These are phyloP conservation scores for Cercocebus atys DNA, from an alignment of 2,113 vertebrate species.

Conservation along the genomic window DNA sequence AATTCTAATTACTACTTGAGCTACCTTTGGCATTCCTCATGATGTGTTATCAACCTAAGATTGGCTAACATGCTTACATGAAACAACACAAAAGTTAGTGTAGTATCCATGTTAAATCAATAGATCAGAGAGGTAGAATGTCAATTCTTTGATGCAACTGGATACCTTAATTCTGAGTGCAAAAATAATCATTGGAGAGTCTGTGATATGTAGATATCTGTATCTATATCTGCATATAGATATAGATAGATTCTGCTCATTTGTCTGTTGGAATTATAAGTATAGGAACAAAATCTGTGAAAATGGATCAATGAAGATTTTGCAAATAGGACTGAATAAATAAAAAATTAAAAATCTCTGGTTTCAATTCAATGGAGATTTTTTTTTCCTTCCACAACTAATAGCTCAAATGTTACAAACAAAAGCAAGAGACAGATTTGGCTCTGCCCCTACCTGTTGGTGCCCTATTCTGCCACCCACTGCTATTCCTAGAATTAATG, in stretches of 20 bases:
- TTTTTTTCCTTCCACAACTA: background rate
- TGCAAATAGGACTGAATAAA: background rate
- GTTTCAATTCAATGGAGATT: background rate
- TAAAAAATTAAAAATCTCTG: background rate
- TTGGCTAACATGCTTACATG: background rate
- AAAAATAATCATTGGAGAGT: conserved; percentile 23
- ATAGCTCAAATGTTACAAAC: conserved; percentile 10
- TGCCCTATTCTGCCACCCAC: background rate
- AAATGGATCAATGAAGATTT: conserved; percentile 26
- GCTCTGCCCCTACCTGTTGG: background rate
- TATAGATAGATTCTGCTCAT: background rate
- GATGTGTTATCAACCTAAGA: background rate
- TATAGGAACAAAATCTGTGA: background rate
- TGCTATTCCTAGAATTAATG: conserved; percentile 45
- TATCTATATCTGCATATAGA: background rate
- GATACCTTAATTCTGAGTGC: conserved; percentile 9
- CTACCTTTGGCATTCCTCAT: background rate
- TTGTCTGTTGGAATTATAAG: conserved; percentile 18
- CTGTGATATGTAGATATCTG: background rate
- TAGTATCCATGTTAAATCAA: background rate
- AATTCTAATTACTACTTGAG: background rate
- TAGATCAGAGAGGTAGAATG: background rate
- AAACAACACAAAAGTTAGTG: background rate
- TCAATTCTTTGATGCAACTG: background rate
- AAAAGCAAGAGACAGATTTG: background rate